Evolutionary conservation across 2,113 vertebrate species (phyloP), one percentile per base, ranked within the genome.

Genomic region (Notarius lentiginosus): DNA sequence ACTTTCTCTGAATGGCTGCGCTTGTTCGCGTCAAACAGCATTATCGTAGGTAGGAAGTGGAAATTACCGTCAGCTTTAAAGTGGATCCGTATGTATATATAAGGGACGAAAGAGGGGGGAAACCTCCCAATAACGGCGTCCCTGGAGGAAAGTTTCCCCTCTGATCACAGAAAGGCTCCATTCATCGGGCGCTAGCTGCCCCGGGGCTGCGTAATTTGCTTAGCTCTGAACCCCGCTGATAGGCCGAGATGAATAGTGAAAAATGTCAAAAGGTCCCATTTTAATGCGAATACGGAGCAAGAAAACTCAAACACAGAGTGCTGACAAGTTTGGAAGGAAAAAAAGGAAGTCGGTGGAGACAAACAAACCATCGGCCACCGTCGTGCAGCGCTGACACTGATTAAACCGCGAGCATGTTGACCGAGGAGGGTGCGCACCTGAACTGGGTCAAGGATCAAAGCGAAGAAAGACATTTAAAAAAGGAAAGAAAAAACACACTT

Each of bases 21-120:
- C 86, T 96, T 94, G 92, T 94, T 95, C 87, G 82, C 86, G 93
- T 93, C 91, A 95, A 96, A 93, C 93, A 90, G 93, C 91, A 92
- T 96, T 96, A 95, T 95, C 94, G 95, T 89, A 94, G 93, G 91
- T 95, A 97, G 97, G 97, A 97, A 97, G 95, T 96, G 93, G 94
- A 95, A 93, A 96, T 98, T 96, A 96, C 96, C 95, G 94, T 95
- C 90, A 94, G 93, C 95, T 98, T 98, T 97, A 94, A 97, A 96
- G 95, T 96, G 93, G 95, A 96, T 95, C 95, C 93, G 92, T 91
- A 95, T 96, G 95, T 97, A 96, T 96, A 96, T 97, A 75, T 88
- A 88, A 89, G 76, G 77, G 82, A 79, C 85, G 77, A 79, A 30
- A 79, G 76, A 60, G 70, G 83, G 49, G 89, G 91, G 89, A 87